Percentiles rank a stretch among this genome's conserved stretches.
phyloP scores from a whole-genome alignment of 2,797 vertebrate genomes.

The Enteromius viviparus region DNA sequence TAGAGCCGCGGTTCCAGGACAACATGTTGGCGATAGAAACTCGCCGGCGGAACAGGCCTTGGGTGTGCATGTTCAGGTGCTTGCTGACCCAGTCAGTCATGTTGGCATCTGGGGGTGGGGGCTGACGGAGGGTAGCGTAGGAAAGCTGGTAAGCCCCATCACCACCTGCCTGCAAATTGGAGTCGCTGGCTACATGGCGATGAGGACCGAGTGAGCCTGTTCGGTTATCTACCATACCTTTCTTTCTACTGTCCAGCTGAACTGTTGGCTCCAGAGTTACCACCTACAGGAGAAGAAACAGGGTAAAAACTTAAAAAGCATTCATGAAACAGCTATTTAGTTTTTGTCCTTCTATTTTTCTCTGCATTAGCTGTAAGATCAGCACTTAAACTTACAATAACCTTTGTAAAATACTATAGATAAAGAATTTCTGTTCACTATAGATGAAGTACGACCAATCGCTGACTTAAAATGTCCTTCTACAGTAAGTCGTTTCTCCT shows the following conservation, averaged over 20 bases:
- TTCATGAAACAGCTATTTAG: conserved; percentile 34
- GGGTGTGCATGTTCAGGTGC: conserved; percentile 91
- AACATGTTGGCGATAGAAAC: conserved; percentile 92
- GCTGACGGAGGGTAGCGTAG: conserved; percentile 82
- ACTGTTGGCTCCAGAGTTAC: conserved; percentile 76
- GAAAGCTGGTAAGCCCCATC: conserved; percentile 74
- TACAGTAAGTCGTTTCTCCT: conserved; percentile 22
- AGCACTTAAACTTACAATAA: conserved; percentile 50
- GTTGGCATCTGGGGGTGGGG: conserved; percentile 78
- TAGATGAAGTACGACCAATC: neutral
- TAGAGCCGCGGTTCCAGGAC: conserved; percentile 89
- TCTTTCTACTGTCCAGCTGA: conserved; percentile 76
- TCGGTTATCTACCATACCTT: conserved; percentile 72
- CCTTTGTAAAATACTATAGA: conserved; percentile 33
- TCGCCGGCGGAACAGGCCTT: conserved; percentile 88
- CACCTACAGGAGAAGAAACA: conserved; percentile 64
- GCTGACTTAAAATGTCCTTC: conserved; percentile 9
- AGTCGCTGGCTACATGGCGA: conserved; percentile 62
- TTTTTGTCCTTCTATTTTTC: conserved; percentile 45
- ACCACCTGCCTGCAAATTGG: conserved; percentile 64
- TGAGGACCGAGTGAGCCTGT: conserved; percentile 74
- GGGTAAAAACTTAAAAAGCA: neutral
- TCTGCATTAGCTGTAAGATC: conserved; percentile 56
- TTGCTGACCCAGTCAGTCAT: conserved; percentile 93
- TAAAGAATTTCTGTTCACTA: neutral